A percentile compares a stretch with the other conserved stretches of the same genome.
Evolutionary conservation across 2,797 vertebrate species (phyloP).

Genomic region (Sitta carolinensis): DNA sequence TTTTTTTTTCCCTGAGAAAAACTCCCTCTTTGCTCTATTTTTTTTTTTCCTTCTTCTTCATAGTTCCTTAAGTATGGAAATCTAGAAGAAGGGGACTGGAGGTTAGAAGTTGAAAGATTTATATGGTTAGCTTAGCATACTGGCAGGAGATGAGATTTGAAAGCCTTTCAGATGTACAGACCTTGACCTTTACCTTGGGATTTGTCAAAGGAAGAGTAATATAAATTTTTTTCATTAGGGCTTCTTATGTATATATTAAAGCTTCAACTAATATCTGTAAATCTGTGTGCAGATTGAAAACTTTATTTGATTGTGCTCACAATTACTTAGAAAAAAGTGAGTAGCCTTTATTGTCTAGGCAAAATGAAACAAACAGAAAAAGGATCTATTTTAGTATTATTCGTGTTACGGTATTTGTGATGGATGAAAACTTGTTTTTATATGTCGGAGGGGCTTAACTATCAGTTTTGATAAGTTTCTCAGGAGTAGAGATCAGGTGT

Average conservation of each 20-base stretch:
- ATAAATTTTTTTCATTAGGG: background rate
- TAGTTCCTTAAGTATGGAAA: background rate
- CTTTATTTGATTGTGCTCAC: background rate
- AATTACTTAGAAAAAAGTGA: background rate
- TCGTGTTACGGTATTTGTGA: rapidly evolving
- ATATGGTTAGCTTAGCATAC: background rate
- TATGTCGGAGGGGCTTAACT: background rate
- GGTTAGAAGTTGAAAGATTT: background rate
- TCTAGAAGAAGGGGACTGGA: background rate
- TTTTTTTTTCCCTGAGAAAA: background rate
- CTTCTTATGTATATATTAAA: background rate
- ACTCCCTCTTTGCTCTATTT: background rate
- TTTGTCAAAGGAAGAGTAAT: background rate
- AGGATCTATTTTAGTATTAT: background rate
- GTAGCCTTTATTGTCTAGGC: background rate
- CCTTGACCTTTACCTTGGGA: background rate
- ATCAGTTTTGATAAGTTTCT: background rate
- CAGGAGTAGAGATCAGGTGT: background rate
- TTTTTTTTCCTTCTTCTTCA: background rate
- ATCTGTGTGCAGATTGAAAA: background rate
- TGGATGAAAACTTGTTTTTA: background rate
- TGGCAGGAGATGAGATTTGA: background rate
- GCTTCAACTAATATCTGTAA: background rate
- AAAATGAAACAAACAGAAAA: background rate
- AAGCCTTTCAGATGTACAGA: background rate